Evolutionary conservation across 2,113 vertebrate species (phyloP).

Genomic region (Dasyurus viverrinus): DNA sequence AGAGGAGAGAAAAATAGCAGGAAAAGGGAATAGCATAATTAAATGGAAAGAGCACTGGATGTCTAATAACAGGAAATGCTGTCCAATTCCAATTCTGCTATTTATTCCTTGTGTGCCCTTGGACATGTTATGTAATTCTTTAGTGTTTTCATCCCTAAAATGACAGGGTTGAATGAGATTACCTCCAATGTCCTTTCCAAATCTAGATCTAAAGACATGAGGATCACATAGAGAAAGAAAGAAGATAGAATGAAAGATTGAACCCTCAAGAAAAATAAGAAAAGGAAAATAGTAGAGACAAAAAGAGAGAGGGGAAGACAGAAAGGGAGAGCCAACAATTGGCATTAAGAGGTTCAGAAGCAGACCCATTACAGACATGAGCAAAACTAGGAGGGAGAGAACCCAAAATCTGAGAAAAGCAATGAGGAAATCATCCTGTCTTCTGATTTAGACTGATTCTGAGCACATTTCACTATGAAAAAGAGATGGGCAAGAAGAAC

Average conservation of each 20-base stretch:
- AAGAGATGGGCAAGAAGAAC: background rate
- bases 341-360: background rate
- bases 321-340: background rate
- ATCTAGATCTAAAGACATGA: background rate
- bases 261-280: background rate
- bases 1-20: background rate
- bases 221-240: background rate
- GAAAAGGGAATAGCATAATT: background rate
- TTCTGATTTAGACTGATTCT: background rate
- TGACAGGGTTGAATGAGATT: background rate
- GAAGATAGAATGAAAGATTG: background rate
- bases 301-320: background rate
- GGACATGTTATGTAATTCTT: background rate
- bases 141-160: background rate
- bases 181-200: background rate
- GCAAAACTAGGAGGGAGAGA: background rate
- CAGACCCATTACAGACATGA: background rate
- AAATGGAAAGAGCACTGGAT: background rate
- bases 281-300: background rate
- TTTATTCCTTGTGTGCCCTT: background rate
- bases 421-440: background rate
- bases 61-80: background rate
- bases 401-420: background rate
- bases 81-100: background rate
- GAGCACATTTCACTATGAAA: slow-evolving; percentile 11